Evolutionary conservation across 2,888 invertebrate genomes (phyloP).

Genomic region (Erpobdella octoculata): DNA sequence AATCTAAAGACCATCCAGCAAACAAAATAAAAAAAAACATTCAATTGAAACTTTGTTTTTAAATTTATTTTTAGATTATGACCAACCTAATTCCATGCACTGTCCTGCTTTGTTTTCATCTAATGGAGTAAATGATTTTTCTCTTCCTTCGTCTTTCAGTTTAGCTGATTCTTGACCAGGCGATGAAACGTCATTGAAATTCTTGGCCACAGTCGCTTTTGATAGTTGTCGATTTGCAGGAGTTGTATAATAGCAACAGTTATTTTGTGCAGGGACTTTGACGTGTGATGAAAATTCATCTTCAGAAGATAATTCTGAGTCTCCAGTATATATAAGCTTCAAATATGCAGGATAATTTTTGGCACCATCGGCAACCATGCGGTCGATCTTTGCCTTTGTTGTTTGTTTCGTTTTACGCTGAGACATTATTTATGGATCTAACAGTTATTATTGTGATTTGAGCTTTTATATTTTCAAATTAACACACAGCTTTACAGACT

Average conservation of each 20-base stretch:
- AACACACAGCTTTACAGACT: too few relatives aligned
- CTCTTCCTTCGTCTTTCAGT: slow-evolving; percentile 26
- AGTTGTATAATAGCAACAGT: too few relatives aligned
- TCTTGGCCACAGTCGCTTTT: neutral
- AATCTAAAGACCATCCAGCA: too few relatives aligned
- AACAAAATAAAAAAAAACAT: too few relatives aligned
- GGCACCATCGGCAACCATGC: slow-evolving; percentile 35
- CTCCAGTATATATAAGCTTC: slow-evolving; percentile 39
- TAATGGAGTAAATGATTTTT: slow-evolving; percentile 25
- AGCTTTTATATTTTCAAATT: too few relatives aligned
- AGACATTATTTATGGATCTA: too few relatives aligned
- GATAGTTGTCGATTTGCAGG: too few relatives aligned
- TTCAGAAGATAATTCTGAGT: slow-evolving; percentile 37
- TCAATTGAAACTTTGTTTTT: too few relatives aligned
- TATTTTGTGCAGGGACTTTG: too few relatives aligned
- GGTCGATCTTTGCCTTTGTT: slow-evolving; percentile 33
- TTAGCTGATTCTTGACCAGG: slow-evolving; percentile 25
- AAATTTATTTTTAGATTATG: too few relatives aligned
- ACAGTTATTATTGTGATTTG: too few relatives aligned
- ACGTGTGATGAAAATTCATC: slow-evolving; percentile 26
- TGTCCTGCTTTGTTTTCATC: neutral
- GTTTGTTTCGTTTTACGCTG: slow-evolving; percentile 26
- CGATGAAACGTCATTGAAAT: neutral
- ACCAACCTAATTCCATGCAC: too few relatives aligned
- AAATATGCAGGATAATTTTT: slow-evolving; percentile 38